Percentiles rank a stretch among this genome's conserved stretches.
phyloP scores from a whole-genome alignment of 2,797 vertebrate genomes.

The Enteromius argenteus region DNA sequence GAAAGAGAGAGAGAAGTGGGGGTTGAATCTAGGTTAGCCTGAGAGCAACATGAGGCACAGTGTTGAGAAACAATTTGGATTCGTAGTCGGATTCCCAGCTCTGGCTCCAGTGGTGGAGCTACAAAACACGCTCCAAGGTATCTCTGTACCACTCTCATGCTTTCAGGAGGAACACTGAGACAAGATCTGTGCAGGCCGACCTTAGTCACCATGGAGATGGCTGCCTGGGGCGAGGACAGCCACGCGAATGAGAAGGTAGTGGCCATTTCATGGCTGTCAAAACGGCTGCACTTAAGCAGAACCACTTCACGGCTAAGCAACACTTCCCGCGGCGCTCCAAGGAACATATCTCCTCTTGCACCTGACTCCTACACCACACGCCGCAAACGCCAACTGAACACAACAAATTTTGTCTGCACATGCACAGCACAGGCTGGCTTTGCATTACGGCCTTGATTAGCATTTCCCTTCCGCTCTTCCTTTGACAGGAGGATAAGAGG shows the following conservation, averaged over 20 bases:
- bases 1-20: not conserved
- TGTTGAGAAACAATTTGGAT: constrained; percentile 42
- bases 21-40: constrained; percentile 40
- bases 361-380: constrained; percentile 14
- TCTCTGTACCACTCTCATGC: constrained; percentile 18
- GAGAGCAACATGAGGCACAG: constrained; percentile 30
- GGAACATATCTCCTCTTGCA: constrained; percentile 2
- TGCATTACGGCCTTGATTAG: constrained; percentile 43
- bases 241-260: constrained; percentile 75
- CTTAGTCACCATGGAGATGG: constrained; percentile 63
- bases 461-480: constrained; percentile 34
- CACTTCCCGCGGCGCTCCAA: constrained; percentile 7
- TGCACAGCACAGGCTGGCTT: not conserved
- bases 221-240: constrained; percentile 64
- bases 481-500: constrained; percentile 51
- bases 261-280: constrained; percentile 79
- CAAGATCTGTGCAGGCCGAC: constrained; percentile 62
- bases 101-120: constrained; percentile 22
- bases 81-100: constrained; percentile 1
- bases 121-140: constrained; percentile 42
- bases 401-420: not conserved
- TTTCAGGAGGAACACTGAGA: constrained; percentile 44
- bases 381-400: not conserved
- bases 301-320: constrained; percentile 25
- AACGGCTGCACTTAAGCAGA: constrained; percentile 44